Percentiles rank a stretch among this genome's conserved stretches.
Evolutionary conservation across 2,113 vertebrate species (phyloP).

Genomic region (Cyprinodon variegatus): DNA sequence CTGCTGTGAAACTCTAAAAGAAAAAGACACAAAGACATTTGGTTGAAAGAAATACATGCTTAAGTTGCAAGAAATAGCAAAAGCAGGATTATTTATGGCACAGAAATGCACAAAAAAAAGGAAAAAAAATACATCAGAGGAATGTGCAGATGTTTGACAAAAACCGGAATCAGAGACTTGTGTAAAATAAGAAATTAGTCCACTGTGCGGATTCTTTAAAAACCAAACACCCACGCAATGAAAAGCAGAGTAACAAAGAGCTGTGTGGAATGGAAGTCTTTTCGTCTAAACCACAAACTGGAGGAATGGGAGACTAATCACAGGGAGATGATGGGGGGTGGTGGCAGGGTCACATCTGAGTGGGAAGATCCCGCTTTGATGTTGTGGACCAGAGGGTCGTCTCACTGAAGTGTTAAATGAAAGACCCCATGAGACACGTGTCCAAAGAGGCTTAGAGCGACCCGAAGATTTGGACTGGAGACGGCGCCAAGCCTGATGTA

Average conservation of each 20-base stretch:
- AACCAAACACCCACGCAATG: constrained; percentile 14
- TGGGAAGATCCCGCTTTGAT: constrained; percentile 69
- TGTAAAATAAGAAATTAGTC: constrained; percentile 64
- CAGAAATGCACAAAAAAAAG: constrained; percentile 23
- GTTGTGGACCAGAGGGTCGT: constrained; percentile 56
- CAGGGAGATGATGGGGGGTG: constrained; percentile 36
- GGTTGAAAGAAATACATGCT: not conserved
- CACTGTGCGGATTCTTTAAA: constrained; percentile 2
- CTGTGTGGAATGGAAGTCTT: constrained; percentile 69
- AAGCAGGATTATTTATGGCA: constrained; percentile 36
- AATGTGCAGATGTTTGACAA: constrained; percentile 52
- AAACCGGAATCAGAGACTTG: constrained; percentile 55
- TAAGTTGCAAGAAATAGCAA: not conserved
- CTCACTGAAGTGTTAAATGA: constrained; percentile 71
- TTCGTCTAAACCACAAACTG: constrained; percentile 70
- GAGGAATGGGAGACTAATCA: constrained; percentile 54
- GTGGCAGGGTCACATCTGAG: no score
- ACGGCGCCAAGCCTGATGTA: constrained; percentile 49
- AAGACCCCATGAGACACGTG: constrained; percentile 58
- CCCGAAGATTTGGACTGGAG: not conserved
- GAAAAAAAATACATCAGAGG: constrained; percentile 22
- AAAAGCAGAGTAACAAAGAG: constrained; percentile 39
- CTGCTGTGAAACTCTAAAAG: not conserved
- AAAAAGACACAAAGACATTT: no score
- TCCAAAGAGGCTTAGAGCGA: constrained; percentile 1